These are phyloP conservation scores for Balanococcus diminutus DNA, from an alignment of 2,888 invertebrate species.

Conservation along the genomic window DNA sequence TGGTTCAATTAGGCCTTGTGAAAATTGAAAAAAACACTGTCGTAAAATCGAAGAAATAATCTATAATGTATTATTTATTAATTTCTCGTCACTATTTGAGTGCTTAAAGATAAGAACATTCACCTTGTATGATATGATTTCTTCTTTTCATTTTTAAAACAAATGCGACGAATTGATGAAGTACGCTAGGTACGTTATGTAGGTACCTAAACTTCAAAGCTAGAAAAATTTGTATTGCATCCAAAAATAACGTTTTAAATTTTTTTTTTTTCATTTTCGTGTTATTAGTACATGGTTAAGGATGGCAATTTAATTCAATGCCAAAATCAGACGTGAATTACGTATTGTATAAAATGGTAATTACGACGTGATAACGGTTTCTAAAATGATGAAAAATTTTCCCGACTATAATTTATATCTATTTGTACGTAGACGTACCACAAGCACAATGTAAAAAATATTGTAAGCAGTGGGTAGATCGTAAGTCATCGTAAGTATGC, in stretches of 20 bases:
- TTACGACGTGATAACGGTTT: background rate
- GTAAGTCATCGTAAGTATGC: too few species aligned
- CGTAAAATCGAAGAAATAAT: background rate
- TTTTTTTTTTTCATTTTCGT: background rate
- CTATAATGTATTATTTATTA: background rate
- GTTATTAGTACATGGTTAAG: background rate
- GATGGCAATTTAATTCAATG: conserved; percentile 13
- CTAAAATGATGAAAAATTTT: background rate
- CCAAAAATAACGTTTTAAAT: conserved; percentile 4
- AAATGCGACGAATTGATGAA: background rate
- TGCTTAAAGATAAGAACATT: background rate
- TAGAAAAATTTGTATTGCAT: background rate
- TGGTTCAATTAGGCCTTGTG: background rate
- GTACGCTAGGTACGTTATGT: too few species aligned
- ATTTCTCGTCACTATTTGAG: background rate
- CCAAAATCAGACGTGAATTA: background rate
- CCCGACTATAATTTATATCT: background rate
- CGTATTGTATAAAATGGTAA: background rate
- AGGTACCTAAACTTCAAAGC: background rate
- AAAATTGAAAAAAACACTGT: background rate
- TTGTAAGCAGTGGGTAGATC: background rate
- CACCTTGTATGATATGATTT: background rate
- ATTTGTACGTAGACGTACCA: too few species aligned
- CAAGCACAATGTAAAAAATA: background rate
- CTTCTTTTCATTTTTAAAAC: background rate